Evolutionary conservation across 2,797 vertebrate species (phyloP), one percentile per base, ranked within the genome.

Genomic region (Mus caroli): DNA sequence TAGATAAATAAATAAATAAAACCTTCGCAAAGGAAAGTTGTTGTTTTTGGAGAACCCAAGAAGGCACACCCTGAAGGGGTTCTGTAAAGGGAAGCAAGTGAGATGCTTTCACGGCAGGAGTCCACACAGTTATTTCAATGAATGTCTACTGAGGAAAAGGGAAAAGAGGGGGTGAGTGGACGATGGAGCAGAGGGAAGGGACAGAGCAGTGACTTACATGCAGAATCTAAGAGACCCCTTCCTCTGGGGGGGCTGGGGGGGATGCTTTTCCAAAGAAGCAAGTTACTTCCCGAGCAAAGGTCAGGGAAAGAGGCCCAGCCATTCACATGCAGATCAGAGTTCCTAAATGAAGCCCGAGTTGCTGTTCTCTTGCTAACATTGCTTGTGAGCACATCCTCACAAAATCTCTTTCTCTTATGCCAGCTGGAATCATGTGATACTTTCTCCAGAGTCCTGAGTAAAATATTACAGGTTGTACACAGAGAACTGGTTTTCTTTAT

Each of bases 41-140:
- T 76, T 88, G 58, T 46, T 93, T 96, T 94, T 89, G 96, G 90
- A 90, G 92, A 88, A 87, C 78, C 79, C 60, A 46, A 76, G 4
- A 86, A 92, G 83, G 71, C 64, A 22, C 0, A 5, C 91, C 62
- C 80, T 88, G 0, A 19, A 75, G 88, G 60, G 79, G 58, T 82
- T 96, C 80, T 71, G 50, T 85, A 52, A 88, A 90, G 82, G 1
- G 20, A 34, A 60, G 37, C 62, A 28, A 19, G 60, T 43, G 19
- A 43, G 52, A 80, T 88, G 60, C 86, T 54, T 76, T 78, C 58
- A 56, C 15, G 1, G 80, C 43, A 94, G 50, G 26, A 40, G 34
- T 7, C 64, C 46, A 46, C 37, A 54, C 12, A 64, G 26, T 89
- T 76, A 76, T 31, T 52, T 54, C 71, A 96, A 84, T 90, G 82